Evolutionary conservation across 2,113 vertebrate genomes (phyloP).

Genomic region (Cynocephalus volans): DNA sequence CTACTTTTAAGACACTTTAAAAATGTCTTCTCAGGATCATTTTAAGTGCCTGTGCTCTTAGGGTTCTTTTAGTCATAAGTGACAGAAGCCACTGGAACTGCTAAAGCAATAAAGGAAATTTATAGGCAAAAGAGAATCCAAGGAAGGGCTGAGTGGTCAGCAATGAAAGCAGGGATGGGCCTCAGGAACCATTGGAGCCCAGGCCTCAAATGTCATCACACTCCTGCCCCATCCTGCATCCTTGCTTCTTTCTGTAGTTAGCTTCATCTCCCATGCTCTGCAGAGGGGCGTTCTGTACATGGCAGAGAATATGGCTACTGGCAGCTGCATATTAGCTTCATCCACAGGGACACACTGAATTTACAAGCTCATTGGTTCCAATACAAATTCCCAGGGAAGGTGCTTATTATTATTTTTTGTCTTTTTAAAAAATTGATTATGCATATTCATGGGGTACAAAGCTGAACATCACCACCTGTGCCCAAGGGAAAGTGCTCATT

Average conservation of each 20-base stretch:
- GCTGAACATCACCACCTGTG: no score
- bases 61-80: neutral
- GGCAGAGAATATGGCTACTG: neutral
- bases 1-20: neutral
- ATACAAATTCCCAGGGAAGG: neutral
- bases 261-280: neutral
- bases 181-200: neutral
- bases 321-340: neutral
- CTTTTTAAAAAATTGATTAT: no score
- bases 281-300: neutral
- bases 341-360: neutral
- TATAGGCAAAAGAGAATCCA: neutral
- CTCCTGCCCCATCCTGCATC: accelerated
- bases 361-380: neutral
- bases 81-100: neutral
- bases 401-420: neutral
- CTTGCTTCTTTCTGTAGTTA: neutral
- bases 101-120: neutral
- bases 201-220: neutral
- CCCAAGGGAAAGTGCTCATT: neutral
- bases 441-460: no score
- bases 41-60: neutral
- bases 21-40: neutral
- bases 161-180: neutral
- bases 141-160: neutral